These are phyloP conservation scores for Pentamera pediparva DNA, from an alignment of 53 echinoderm and acorn worm genomes.

Conservation along the genomic window DNA sequence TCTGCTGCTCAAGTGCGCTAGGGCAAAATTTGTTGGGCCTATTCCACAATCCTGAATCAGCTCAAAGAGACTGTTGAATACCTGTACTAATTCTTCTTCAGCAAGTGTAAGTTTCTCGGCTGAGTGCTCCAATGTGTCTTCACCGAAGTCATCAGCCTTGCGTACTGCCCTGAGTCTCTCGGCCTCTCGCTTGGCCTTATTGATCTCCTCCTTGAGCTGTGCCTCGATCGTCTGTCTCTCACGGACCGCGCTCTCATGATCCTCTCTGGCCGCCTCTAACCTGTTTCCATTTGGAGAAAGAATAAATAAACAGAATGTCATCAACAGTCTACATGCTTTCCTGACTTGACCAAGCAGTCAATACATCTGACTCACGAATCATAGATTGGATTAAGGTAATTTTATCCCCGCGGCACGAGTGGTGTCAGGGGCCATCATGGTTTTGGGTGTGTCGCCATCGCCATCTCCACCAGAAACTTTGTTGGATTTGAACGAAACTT, in stretches of 20 bases:
- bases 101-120: constrained; percentile 68
- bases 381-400: too few relatives aligned
- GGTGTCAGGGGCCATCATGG: too few relatives aligned
- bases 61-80: too few relatives aligned
- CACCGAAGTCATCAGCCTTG: constrained; percentile 24
- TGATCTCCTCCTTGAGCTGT: constrained; percentile 80
- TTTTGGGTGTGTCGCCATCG: too few relatives aligned
- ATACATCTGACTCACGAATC: too few relatives aligned
- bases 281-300: constrained; percentile 12
- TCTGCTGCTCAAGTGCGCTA: too few relatives aligned
- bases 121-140: constrained; percentile 35
- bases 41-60: too few relatives aligned
- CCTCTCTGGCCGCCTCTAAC: constrained; percentile 73
- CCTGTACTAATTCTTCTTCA: constrained; percentile 85
- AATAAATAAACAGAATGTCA: not conserved
- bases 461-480: too few relatives aligned
- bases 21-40: too few relatives aligned
- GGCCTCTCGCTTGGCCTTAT: constrained; percentile 73
- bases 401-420: too few relatives aligned
- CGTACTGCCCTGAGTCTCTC: constrained; percentile 63
- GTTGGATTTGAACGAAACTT: too few relatives aligned
- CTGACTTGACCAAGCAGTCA: not conserved
- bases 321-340: not conserved
- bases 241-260: constrained; percentile 61
- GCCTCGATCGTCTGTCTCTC: constrained; percentile 89